Conservation (phyloP, 2,888 invertebrate genomes). For the Tethea ocularis region DNA sequence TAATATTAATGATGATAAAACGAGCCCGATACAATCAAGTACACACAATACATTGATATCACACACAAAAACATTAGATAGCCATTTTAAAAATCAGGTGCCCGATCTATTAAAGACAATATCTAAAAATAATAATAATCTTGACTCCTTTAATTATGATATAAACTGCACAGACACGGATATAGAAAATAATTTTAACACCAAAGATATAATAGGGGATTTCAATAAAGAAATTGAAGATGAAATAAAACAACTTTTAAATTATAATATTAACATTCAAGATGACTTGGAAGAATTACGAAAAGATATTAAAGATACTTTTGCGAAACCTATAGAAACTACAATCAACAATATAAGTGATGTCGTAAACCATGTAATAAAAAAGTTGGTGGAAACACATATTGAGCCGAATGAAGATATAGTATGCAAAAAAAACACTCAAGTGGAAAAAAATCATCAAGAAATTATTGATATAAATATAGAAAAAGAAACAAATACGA, state of each 20-base stretch:
- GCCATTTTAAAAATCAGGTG: slow-evolving; percentile 58
- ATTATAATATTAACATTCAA: slow-evolving; percentile 76
- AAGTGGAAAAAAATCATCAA: slow-evolving; percentile 24
- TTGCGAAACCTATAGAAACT: slow-evolving; percentile 77
- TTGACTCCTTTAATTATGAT: slow-evolving; percentile 51
- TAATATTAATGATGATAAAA: slow-evolving; percentile 54
- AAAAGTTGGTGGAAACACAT: slow-evolving; percentile 74
- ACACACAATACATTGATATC: slow-evolving; percentile 33
- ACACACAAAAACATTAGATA: slow-evolving; percentile 45
- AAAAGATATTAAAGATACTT: slow-evolving; percentile 78
- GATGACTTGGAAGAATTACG: slow-evolving; percentile 76
- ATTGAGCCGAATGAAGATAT: slow-evolving; percentile 49
- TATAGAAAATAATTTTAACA: slow-evolving; percentile 76
- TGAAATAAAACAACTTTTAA: slow-evolving; percentile 80
- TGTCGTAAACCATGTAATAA: slow-evolving; percentile 79
- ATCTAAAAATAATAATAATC: slow-evolving; percentile 69
- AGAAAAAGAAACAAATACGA: slow-evolving; percentile 69
- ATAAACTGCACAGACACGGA: slow-evolving; percentile 66
- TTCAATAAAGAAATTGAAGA: slow-evolving; percentile 85
- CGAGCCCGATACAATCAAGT: slow-evolving; percentile 34
- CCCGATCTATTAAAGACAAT: slow-evolving; percentile 76
- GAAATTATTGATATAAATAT: slow-evolving; percentile 54
- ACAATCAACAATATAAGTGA: slow-evolving; percentile 81
- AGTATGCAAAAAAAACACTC: not conserved
- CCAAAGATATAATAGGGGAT: slow-evolving; percentile 82